Evolutionary conservation across 1,140 invertebrate genomes (phyloP), one percentile per base, ranked within the genome.

Genomic region (Hyphantria cunea): DNA sequence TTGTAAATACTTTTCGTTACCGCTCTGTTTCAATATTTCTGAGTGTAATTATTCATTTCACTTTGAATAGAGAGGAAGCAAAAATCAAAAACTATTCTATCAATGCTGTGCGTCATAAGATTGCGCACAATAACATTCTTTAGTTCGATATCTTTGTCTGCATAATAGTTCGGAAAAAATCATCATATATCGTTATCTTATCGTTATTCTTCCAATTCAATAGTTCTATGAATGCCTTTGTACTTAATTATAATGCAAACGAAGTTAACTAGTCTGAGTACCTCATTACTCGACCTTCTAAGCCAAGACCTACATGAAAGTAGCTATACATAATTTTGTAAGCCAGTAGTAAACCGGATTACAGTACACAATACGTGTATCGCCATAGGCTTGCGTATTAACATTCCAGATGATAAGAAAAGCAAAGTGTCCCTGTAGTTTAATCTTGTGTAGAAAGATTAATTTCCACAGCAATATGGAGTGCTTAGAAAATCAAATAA

Each of bases 401-500:
- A 64, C 51, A 64, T 64, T 64, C 61, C 45, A 31, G 17, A 7
- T 55, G 61, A 64, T 64, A 64, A 64, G 45, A 44, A 51, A 41
- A 64, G 61, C 31, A 52, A 12, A 52, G 47, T 51, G 48, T 12
- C 51, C 60, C 41, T 17, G 60, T 48, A n/a, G 44, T 48, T 55
- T 51, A 37, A 54, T 42, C 45, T 44, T 56, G 41, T 45, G 42
- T 39, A 10, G 37, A 39, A 39, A 39, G 37, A 39, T 39, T 39
- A 39, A 25, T 25, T 1, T 25, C 17, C 17, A 5, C 17, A 25
- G 17, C 17, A 25, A 25, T n/a, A n/a, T n/a, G n/a, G n/a, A n/a
- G n/a, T 25, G 17, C 5, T 5, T 25, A 25, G 17, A 1, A 25
- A 25, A n/a, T n/a, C n/a, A n/a, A n/a, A n/a, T n/a, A n/a, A n/a